A percentile compares a stretch with the other conserved stretches of the same genome.
These are phyloP conservation scores for Dinomys branickii DNA, from an alignment of 2,113 vertebrate species.

Conservation along the genomic window DNA sequence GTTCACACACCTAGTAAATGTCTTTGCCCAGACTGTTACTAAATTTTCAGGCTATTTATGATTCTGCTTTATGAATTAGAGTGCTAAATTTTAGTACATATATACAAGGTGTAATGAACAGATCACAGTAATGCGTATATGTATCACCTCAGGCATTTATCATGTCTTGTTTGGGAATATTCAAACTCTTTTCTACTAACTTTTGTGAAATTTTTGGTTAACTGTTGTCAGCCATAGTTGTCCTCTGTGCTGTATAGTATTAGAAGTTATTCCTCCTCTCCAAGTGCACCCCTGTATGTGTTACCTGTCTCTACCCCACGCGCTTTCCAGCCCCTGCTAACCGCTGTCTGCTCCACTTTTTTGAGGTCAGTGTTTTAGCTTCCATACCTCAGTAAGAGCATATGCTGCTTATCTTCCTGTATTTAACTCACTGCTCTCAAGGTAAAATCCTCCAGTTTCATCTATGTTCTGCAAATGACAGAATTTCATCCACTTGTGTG, in stretches of 20 bases:
- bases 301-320: too few relatives aligned
- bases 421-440: background rate
- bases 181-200: background rate
- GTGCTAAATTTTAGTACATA: background rate
- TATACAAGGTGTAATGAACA: background rate
- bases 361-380: background rate
- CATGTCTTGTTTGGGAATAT: background rate
- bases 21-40: background rate
- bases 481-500: background rate
- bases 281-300: too few relatives aligned
- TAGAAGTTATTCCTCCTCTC: background rate
- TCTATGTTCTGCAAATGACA: background rate
- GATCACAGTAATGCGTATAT: background rate
- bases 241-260: background rate
- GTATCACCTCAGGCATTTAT: background rate
- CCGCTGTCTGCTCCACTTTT: background rate
- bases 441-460: background rate
- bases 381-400: background rate
- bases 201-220: background rate
- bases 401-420: background rate
- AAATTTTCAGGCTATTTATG: slow-evolving; percentile 28
- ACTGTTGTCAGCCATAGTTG: background rate
- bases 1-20: background rate
- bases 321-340: background rate
- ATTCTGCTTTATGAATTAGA: slow-evolving; percentile 26